Conservation (phyloP, 35 echinoderm and acorn worm genomes). For the Holothuria glaberrima region DNA sequence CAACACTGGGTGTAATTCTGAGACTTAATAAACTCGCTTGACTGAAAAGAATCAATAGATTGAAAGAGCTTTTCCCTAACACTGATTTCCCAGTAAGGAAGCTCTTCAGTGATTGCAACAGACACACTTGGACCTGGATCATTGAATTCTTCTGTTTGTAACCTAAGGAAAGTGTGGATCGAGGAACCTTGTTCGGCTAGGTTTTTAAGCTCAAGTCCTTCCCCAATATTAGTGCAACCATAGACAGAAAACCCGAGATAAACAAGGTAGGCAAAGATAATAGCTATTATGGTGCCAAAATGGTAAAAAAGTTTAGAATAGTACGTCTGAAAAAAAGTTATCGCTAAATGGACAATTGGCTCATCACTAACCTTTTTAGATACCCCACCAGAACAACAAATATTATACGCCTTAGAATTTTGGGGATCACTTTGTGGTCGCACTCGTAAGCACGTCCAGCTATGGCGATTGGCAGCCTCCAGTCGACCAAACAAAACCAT, state of each 20-base stretch:
- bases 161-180: slow-evolving; percentile 5
- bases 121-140: slow-evolving; percentile 41
- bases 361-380: neutral
- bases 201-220: slow-evolving; percentile 56
- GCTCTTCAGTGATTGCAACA: slow-evolving; percentile 16
- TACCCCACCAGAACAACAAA: slow-evolving; percentile 16
- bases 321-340: slow-evolving; percentile 54
- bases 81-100: slow-evolving; percentile 22
- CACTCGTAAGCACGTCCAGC: neutral
- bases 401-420: neutral
- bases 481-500: slow-evolving; percentile 52
- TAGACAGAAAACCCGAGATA: slow-evolving; percentile 52
- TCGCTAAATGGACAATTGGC: neutral
- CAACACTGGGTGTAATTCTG: slow-evolving; percentile 51
- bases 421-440: neutral
- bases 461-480: slow-evolving; percentile 47
- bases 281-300: neutral
- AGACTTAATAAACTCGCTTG: slow-evolving; percentile 30
- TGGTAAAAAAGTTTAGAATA: slow-evolving; percentile 47
- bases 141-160: neutral
- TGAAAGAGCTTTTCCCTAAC: no score
- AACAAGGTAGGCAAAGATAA: slow-evolving; percentile 27
- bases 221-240: slow-evolving; percentile 28
- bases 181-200: slow-evolving; percentile 53
- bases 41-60: slow-evolving; percentile 22